A percentile compares a stretch with the other conserved stretches of the same genome.
phyloP scores from a whole-genome alignment of 1,140 invertebrate species.

The Physella acuta region DNA sequence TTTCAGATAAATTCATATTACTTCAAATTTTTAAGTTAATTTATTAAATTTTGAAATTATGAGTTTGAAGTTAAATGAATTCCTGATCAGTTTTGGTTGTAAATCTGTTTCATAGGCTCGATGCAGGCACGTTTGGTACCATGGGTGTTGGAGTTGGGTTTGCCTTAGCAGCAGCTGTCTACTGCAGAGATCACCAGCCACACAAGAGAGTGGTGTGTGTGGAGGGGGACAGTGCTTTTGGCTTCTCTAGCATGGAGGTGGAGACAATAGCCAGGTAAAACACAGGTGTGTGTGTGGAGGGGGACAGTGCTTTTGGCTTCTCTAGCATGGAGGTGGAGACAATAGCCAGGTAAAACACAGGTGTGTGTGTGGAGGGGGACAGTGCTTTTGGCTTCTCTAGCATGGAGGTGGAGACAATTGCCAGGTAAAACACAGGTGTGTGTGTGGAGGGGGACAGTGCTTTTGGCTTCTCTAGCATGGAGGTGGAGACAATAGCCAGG shows the following conservation, averaged over 20 bases:
- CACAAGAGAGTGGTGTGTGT: slow-evolving; percentile 81
- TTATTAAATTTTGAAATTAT: too few relatives aligned
- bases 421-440: slow-evolving; percentile 71
- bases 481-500: slow-evolving; percentile 91
- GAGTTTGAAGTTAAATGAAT: too few relatives aligned
- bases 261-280: slow-evolving; percentile 84
- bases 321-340: slow-evolving; percentile 98
- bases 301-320: slow-evolving; percentile 96
- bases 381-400: slow-evolving; percentile 96
- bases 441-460: slow-evolving; percentile 92
- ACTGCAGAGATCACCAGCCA: slow-evolving; percentile 78
- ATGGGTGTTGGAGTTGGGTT: slow-evolving; percentile 96
- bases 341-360: slow-evolving; percentile 72
- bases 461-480: slow-evolving; percentile 97
- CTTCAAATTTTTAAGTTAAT: too few relatives aligned
- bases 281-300: slow-evolving; percentile 80
- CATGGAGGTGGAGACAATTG: slow-evolving; percentile 96
- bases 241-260: slow-evolving; percentile 96
- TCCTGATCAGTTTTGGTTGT: too few relatives aligned
- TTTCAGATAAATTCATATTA: too few relatives aligned
- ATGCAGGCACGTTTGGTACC: slow-evolving; percentile 84
- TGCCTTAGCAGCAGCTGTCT: slow-evolving; percentile 88
- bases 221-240: slow-evolving; percentile 94
- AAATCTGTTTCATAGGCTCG: slow-evolving; percentile 50
- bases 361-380: slow-evolving; percentile 88